Base-by-base conservation (phyloP, 2,113 vertebrate genomes). In the Oryzias celebensis region DNA sequence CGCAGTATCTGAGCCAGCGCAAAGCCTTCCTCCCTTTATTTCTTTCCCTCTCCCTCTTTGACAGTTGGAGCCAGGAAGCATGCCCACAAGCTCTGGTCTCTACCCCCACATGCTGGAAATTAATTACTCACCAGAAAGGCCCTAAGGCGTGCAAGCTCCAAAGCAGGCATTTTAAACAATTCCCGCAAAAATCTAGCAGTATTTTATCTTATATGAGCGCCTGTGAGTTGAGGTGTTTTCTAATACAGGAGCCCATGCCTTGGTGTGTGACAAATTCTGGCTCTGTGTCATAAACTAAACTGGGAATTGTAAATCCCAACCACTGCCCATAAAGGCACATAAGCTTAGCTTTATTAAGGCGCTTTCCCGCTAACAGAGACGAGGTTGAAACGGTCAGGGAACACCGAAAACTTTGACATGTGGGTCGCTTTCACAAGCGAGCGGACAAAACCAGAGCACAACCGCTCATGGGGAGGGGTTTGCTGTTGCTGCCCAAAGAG, bases 41-140 rank as follows among this genome's bases (percentile, higher is more conserved):
- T 83, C 54, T 24, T 62, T 17, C 28, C 55, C 54, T 61, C 58
- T 55, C 53, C 71, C 63, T 58, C 28, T 78, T 62, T 62, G 52
- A 46, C 26, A 80, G 56, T 13, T 14, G 18, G 59, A 72, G 80
- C 80, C 77, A 74, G 51, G 63, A 82, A 77, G 73, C 82, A 80
- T 77, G 67, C 85, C 81, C 83, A 77, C 60, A 2, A 85, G 83
- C 80, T 83, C 76, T 62, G 66, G 75, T 79, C 75, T 78, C 83
- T 81, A 76, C 73, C 76, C 77, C 80, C 82, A 81, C 75, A 88
- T 71, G 81, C 84, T 82, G 81, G 77, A 89, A 88, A 86, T 90
- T 87, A 90, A 90, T 90, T 90, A 87, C 84, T 85, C 85, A 84
- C 85, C 71, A 86, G 85, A 84, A 87, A 90, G 75, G 86, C 80